A percentile compares a stretch with the other conserved stretches of the same genome.
Evolutionary conservation across 2,888 invertebrate genomes (phyloP).

Genomic region (Anthophora plumipes): DNA sequence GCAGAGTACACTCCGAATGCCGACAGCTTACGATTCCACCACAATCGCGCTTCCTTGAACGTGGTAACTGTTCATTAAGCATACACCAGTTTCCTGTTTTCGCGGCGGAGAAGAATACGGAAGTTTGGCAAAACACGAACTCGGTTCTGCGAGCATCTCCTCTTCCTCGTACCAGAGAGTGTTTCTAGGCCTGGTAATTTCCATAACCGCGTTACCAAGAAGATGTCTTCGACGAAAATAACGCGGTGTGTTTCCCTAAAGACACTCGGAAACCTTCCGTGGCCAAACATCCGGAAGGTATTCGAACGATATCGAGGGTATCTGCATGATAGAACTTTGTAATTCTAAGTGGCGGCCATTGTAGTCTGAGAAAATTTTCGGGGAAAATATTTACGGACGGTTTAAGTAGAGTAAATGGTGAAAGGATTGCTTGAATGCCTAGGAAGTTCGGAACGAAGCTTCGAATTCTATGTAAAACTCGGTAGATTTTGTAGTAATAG

Average conservation of each 20-base stretch:
- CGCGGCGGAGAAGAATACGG: conserved; percentile 13
- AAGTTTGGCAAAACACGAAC: conserved; percentile 33
- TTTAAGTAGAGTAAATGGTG: not conserved
- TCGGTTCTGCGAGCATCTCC: too few species aligned
- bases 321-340: not conserved
- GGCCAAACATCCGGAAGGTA: conserved; percentile 6
- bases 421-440: too few species aligned
- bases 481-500: too few species aligned
- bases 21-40: not conserved
- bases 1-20: too few species aligned
- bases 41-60: not conserved
- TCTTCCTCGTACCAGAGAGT: not conserved
- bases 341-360: not conserved
- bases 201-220: conserved; percentile 8
- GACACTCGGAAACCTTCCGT: not conserved
- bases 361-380: not conserved
- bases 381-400: not conserved
- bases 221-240: conserved; percentile 2
- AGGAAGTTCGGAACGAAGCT: too few species aligned
- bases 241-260: not conserved
- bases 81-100: conserved; percentile 9
- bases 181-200: conserved; percentile 10
- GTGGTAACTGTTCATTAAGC: conserved; percentile 17
- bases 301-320: not conserved
- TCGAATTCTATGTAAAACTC: too few species aligned